These are phyloP conservation scores for Mycogona germanica DNA, from an alignment of 2,888 invertebrate species.

Conservation along the genomic window DNA sequence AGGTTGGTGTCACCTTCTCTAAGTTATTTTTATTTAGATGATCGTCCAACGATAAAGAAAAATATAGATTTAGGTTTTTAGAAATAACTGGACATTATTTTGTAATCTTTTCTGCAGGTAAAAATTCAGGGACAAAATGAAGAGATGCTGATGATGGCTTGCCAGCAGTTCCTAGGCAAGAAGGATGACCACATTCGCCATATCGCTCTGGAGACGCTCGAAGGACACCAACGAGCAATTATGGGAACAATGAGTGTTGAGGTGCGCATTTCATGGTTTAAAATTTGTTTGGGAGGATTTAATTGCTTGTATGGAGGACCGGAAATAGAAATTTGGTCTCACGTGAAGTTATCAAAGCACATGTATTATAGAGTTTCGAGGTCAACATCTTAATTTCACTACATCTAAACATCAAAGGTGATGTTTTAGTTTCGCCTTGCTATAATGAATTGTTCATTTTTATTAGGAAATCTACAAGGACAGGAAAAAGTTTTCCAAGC, in stretches of 20 bases:
- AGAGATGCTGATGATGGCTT: constrained; percentile 79
- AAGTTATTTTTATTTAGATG: neutral
- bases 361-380: no score
- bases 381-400: no score
- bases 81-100: neutral
- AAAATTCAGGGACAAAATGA: constrained; percentile 81
- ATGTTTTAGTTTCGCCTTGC: constrained; percentile 16
- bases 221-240: constrained; percentile 88
- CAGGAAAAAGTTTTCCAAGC: constrained; percentile 85
- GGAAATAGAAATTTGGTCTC: no score
- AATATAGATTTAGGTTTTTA: neutral
- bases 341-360: no score
- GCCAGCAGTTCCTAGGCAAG: constrained; percentile 88
- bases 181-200: constrained; percentile 75
- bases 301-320: neutral
- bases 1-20: constrained; percentile 48
- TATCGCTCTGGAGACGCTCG: constrained; percentile 79
- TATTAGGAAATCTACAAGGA: constrained; percentile 80
- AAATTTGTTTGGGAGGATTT: neutral
- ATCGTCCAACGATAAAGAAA: neutral
- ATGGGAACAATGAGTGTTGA: constrained; percentile 97
- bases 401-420: constrained; percentile 3
- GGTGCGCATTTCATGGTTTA: constrained; percentile 29
- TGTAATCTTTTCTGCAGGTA: constrained; percentile 42
- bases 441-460: neutral